Evolutionary conservation across 2,888 invertebrate genomes (phyloP).

Genomic region (Leptopterna dolabrata): DNA sequence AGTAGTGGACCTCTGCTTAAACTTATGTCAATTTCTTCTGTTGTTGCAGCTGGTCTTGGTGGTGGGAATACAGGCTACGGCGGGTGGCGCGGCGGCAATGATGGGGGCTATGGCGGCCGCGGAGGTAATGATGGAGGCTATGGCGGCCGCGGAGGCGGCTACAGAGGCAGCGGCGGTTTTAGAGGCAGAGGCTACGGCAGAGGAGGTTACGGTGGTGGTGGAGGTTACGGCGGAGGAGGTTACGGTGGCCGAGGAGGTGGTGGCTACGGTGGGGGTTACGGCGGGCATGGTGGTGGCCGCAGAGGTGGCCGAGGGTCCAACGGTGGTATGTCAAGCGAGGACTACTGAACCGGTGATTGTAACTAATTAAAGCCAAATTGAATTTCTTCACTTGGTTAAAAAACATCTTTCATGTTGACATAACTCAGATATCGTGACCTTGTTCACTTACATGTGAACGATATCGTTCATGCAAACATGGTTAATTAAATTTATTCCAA

Average conservation of each 20-base stretch:
- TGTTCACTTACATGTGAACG: too few relatives aligned
- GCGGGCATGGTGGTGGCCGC: slow-evolving; percentile 16
- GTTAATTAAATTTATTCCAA: too few relatives aligned
- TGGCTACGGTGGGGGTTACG: slow-evolving; percentile 36
- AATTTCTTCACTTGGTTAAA: neutral
- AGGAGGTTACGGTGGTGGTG: neutral
- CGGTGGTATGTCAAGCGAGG: slow-evolving; percentile 1
- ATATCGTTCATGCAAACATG: too few relatives aligned
- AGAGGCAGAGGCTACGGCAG: neutral
- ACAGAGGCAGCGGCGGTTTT: neutral
- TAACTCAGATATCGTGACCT: too few relatives aligned
- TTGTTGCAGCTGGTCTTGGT: too few relatives aligned
- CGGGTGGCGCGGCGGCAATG: too few relatives aligned
- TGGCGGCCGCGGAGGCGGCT: neutral
- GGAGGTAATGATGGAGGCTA: neutral
- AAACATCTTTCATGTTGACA: too few relatives aligned
- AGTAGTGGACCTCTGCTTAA: too few relatives aligned
- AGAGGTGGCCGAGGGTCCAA: slow-evolving; percentile 16
- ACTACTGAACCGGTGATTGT: neutral
- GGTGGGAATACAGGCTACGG: too few relatives aligned
- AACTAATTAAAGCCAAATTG: too few relatives aligned
- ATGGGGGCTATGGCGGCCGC: too few relatives aligned
- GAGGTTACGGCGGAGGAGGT: slow-evolving; percentile 20
- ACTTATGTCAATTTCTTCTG: too few relatives aligned
- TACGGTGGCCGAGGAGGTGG: neutral